These are phyloP conservation scores for Lithophane semibrunnea DNA, from an alignment of 2,888 invertebrate genomes.

Conservation along the genomic window DNA sequence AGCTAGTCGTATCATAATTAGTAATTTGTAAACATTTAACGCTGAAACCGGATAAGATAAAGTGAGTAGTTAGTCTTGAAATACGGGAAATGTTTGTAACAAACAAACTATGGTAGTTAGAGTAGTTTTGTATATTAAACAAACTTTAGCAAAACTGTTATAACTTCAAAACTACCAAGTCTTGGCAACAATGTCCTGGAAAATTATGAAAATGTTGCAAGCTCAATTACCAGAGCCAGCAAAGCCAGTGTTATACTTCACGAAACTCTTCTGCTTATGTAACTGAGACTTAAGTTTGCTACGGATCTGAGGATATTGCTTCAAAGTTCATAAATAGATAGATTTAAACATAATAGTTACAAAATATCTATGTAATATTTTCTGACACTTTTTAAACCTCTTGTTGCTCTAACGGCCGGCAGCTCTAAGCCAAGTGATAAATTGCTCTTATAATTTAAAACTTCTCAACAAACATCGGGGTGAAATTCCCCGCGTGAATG, in stretches of 20 bases:
- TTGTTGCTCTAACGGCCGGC: conserved; percentile 42
- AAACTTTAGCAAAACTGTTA: conserved; percentile 26
- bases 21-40: conserved; percentile 1
- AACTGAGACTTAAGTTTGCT: not conserved
- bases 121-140: conserved; percentile 17
- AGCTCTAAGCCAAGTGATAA: conserved; percentile 59
- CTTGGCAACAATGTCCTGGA: conserved; percentile 35
- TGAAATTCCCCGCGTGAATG: conserved; percentile 68
- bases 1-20: too few species aligned
- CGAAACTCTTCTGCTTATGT: conserved; percentile 13
- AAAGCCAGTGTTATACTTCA: conserved; percentile 15
- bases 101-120: conserved; percentile 27
- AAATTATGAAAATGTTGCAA: conserved; percentile 35
- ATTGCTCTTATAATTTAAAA: conserved; percentile 68
- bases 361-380: conserved; percentile 24
- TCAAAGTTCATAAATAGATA: not conserved
- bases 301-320: not conserved
- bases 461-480: conserved; percentile 67
- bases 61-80: not conserved
- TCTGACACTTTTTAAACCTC: conserved; percentile 38
- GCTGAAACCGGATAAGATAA: conserved; percentile 1
- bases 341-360: not conserved
- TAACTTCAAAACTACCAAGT: conserved; percentile 34
- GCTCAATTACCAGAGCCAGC: conserved; percentile 12
- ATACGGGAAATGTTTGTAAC: conserved; percentile 3